Conservation (phyloP, 2,113 vertebrate species). For the Ginglymostoma cirratum region DNA sequence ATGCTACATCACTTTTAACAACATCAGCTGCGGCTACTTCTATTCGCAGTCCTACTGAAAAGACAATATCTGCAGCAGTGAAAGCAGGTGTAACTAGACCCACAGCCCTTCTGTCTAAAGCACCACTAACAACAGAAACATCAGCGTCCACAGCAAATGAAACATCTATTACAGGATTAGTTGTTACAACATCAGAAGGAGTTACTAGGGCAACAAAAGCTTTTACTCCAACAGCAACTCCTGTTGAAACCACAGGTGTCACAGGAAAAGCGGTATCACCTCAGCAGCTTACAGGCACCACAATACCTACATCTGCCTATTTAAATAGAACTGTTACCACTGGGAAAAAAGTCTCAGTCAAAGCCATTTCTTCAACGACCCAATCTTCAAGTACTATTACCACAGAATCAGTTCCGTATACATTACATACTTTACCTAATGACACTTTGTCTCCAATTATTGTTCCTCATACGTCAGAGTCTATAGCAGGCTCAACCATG, state of each 20-base stretch:
- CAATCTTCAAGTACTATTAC: neutral
- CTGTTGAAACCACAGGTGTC: neutral
- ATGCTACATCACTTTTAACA: conserved; percentile 44
- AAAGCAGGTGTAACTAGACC: conserved; percentile 35
- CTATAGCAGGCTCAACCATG: conserved; percentile 39
- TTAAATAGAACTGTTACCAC: neutral
- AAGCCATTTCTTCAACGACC: neutral
- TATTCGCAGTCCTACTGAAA: conserved; percentile 45
- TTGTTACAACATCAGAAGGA: neutral
- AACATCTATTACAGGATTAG: conserved; percentile 1
- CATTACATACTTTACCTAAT: neutral
- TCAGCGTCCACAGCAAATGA: conserved; percentile 26
- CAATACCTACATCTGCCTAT: neutral
- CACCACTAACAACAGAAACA: conserved; percentile 24
- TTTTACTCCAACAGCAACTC: neutral
- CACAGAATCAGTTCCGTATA: neutral
- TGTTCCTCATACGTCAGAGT: neutral
- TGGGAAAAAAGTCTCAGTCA: neutral
- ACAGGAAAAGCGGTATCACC: neutral
- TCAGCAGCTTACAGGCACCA: neutral
- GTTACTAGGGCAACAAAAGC: conserved; percentile 11
- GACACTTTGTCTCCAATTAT: neutral
- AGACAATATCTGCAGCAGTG: conserved; percentile 36
- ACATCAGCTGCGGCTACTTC: conserved; percentile 41
- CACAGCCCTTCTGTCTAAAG: neutral